phyloP scores from a whole-genome alignment of 1,140 invertebrate genomes.

The Stegodyphus mimosarum region DNA sequence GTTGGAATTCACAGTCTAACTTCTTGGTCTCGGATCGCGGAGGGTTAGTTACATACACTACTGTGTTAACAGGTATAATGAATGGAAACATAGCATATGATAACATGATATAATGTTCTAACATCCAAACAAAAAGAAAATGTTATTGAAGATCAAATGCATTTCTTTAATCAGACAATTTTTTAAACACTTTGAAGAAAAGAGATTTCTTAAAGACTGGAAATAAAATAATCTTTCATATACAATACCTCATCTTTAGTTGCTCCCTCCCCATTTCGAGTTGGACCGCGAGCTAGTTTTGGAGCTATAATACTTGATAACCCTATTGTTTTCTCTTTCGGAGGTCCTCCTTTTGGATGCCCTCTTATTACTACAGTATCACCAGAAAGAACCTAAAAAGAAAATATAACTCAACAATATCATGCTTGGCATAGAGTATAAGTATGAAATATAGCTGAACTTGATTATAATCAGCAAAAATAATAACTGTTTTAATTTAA shows the following conservation, averaged over 20 bases:
- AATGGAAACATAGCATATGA: neutral
- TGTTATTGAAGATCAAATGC: neutral
- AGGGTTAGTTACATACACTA: too few relatives aligned
- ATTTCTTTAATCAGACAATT: neutral
- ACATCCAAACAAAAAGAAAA: neutral
- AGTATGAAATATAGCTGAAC: too few relatives aligned
- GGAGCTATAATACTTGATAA: slow-evolving; percentile 92
- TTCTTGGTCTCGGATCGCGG: too few relatives aligned
- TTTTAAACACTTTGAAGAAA: neutral
- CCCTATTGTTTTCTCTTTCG: slow-evolving; percentile 89
- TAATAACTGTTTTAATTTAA: too few relatives aligned
- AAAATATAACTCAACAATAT: too few relatives aligned
- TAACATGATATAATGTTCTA: neutral
- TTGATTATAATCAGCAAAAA: too few relatives aligned
- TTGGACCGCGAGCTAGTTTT: slow-evolving; percentile 82
- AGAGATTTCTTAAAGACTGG: neutral
- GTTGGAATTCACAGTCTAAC: too few relatives aligned
- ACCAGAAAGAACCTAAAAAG: slow-evolving; percentile 83
- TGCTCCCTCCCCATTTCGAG: slow-evolving; percentile 75
- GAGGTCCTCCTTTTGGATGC: slow-evolving; percentile 81
- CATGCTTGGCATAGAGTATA: too few relatives aligned
- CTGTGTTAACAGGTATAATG: too few relatives aligned
- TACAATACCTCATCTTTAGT: slow-evolving; percentile 80
- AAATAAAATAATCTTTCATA: neutral
- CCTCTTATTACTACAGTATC: slow-evolving; percentile 90